Percentiles rank a stretch among this genome's conserved stretches.
These are phyloP conservation scores for Acridotheres tristis DNA, from an alignment of 2,797 vertebrate species.

Conservation along the genomic window DNA sequence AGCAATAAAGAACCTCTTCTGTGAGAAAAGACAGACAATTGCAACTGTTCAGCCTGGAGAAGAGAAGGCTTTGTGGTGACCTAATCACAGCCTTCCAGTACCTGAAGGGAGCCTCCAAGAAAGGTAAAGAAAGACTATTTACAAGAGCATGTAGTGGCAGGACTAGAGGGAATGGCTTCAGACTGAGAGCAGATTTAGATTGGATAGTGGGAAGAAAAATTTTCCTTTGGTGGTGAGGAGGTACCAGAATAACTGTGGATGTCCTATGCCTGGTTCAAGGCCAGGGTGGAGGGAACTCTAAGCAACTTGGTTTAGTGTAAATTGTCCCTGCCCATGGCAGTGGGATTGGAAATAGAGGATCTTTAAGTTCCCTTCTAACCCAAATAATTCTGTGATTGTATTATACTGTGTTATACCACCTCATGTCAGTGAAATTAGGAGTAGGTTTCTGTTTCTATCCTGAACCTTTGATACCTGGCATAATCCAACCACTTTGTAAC, in stretches of 20 bases:
- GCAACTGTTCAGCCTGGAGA: not conserved
- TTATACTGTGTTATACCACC: too few species aligned
- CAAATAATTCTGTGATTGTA: not conserved
- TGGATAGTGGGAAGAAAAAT: not conserved
- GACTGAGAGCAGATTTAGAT: not conserved
- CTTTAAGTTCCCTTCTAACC: not conserved
- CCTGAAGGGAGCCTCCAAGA: not conserved
- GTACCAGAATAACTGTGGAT: not conserved
- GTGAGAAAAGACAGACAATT: not conserved
- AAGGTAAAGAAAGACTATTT: not conserved
- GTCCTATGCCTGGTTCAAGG: not conserved
- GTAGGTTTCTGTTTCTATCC: not conserved
- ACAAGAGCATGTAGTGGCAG: not conserved
- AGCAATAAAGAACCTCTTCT: not conserved
- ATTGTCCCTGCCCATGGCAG: not conserved
- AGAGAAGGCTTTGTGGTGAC: not conserved
- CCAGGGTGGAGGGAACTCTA: not conserved
- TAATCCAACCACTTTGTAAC: not conserved
- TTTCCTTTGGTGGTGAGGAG: not conserved
- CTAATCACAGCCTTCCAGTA: not conserved
- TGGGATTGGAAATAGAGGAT: not conserved
- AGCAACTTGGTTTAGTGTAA: not conserved
- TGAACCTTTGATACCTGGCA: not conserved
- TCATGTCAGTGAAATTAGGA: not conserved
- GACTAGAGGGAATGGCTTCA: not conserved